phyloP scores from a whole-genome alignment of 2,888 invertebrate species.

The Leucoma salicis region DNA sequence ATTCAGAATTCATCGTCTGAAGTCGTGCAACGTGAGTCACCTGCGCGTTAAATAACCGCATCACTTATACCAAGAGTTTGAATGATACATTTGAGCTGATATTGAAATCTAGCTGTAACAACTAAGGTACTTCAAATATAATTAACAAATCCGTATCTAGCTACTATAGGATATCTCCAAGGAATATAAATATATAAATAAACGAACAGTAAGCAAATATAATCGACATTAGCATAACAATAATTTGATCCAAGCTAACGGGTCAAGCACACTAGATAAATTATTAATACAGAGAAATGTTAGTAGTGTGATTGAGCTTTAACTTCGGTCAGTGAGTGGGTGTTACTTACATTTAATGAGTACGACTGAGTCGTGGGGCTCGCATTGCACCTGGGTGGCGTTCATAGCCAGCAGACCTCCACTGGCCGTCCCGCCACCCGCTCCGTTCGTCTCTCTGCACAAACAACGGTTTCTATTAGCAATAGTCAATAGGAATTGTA shows the following conservation, averaged over 20 bases:
- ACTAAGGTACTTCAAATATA: slow-evolving; percentile 6
- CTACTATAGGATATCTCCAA: slow-evolving; percentile 17
- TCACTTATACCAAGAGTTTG: slow-evolving; percentile 4
- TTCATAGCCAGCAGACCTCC: slow-evolving; percentile 80
- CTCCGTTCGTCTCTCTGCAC: slow-evolving; percentile 69
- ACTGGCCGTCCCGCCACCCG: slow-evolving; percentile 79
- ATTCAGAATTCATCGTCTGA: slow-evolving; percentile 10
- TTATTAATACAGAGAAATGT: not conserved
- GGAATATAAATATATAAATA: slow-evolving; percentile 20
- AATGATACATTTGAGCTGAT: not conserved
- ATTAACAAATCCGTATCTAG: slow-evolving; percentile 22
- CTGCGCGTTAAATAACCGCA: slow-evolving; percentile 13
- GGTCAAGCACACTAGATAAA: too few relatives aligned
- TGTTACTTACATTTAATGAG: slow-evolving; percentile 87
- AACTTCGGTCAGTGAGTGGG: slow-evolving; percentile 22
- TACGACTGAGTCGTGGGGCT: slow-evolving; percentile 86
- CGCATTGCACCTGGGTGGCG: slow-evolving; percentile 85
- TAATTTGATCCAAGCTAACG: not conserved
- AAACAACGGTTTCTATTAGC: slow-evolving; percentile 27
- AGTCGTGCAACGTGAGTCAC: slow-evolving; percentile 19
- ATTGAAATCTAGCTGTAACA: not conserved
- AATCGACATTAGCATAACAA: not conserved
- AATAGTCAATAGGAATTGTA: too few relatives aligned
- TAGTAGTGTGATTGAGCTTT: not conserved
- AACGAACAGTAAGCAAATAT: not conserved